Evolutionary conservation across 1,140 invertebrate species (phyloP), one percentile per base, ranked within the genome.

Genomic region (Rhizoglyphus robini): DNA sequence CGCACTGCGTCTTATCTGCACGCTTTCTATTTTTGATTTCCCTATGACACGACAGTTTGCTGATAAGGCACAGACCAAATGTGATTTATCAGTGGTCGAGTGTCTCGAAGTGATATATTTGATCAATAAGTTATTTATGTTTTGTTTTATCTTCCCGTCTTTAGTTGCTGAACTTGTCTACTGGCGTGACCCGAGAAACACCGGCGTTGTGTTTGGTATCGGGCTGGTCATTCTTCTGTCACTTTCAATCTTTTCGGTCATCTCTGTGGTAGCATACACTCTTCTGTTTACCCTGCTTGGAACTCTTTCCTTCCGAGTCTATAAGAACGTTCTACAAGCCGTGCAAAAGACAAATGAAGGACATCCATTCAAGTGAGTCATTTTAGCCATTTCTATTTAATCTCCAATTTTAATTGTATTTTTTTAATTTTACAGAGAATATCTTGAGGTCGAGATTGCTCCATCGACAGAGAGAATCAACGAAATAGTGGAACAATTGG

Each of bases 261-360:
- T 98, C 79, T 92, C 88, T 72, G 93, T 99, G 68, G 79, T 94
- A 65, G 89, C 94, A 65, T 95, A 96, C 80, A 76, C 86, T 49
- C 88, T 90, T 63, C 83, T 99, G 69, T 78, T 88, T 64, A 79
- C 84, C 69, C 84, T 98, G 47, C 80, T 82, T 51, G 87, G 83
- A 68, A 90, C 93, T 67, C 82, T 96, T 73, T 83, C 84, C 74
- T 96, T 94, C 83, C 85, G 93, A 74, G 84, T 97, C 71, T 97
- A 96, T 82, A 96, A 94, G 81, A 90, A 87, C 75, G 84, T 96
- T 70, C 83, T 96, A 75, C 88, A 92, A 74, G 91, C 92, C 69
- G 85, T 99, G 68, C 92, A 97, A 78, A 98, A 98, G 78, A 94
- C 91, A 69, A 86, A 87, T 71, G 92, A 96, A 74, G 90, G 90